A percentile compares a stretch with the other conserved stretches of the same genome.
These are phyloP conservation scores for Encarsia formosa DNA, from an alignment of 2,888 invertebrate genomes.

Conservation along the genomic window DNA sequence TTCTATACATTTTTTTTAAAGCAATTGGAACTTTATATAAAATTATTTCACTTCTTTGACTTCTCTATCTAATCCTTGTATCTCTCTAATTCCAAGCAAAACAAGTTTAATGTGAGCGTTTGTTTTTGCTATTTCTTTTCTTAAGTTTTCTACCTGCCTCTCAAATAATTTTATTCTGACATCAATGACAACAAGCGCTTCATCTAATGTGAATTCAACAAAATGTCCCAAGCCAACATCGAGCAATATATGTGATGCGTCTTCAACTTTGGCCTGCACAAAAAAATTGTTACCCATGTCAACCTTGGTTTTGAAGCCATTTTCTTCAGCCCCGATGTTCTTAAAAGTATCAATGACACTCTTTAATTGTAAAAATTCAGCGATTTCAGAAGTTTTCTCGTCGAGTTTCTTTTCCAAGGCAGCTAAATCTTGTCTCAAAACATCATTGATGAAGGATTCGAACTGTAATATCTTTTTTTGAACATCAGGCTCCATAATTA, in stretches of 20 bases:
- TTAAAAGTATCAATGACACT: slow-evolving; percentile 65
- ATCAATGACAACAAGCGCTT: slow-evolving; percentile 69
- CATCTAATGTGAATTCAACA: slow-evolving; percentile 67
- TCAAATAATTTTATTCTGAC: slow-evolving; percentile 65
- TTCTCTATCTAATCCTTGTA: slow-evolving; percentile 47
- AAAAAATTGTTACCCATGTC: slow-evolving; percentile 84
- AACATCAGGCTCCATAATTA: slow-evolving; percentile 36
- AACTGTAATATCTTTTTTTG: slow-evolving; percentile 49
- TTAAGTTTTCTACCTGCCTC: slow-evolving; percentile 59
- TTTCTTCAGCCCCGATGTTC: slow-evolving; percentile 55
- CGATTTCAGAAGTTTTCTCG: slow-evolving; percentile 62
- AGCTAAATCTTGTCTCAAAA: slow-evolving; percentile 68
- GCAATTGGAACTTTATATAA: background rate
- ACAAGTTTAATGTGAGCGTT: slow-evolving; percentile 77
- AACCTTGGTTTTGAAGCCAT: slow-evolving; percentile 65
- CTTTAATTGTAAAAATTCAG: slow-evolving; percentile 71
- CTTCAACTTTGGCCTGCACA: slow-evolving; percentile 69
- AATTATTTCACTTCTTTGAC: background rate
- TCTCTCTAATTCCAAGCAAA: slow-evolving; percentile 64
- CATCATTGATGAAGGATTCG: slow-evolving; percentile 75
- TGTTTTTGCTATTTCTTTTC: slow-evolving; percentile 65
- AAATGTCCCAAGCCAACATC: slow-evolving; percentile 74
- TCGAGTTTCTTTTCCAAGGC: slow-evolving; percentile 60
- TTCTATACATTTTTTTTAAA: slow-evolving; percentile 8
- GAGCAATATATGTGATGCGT: slow-evolving; percentile 64